Conservation (phyloP, 2,888 invertebrate genomes). For the Cephus pygmeus region DNA sequence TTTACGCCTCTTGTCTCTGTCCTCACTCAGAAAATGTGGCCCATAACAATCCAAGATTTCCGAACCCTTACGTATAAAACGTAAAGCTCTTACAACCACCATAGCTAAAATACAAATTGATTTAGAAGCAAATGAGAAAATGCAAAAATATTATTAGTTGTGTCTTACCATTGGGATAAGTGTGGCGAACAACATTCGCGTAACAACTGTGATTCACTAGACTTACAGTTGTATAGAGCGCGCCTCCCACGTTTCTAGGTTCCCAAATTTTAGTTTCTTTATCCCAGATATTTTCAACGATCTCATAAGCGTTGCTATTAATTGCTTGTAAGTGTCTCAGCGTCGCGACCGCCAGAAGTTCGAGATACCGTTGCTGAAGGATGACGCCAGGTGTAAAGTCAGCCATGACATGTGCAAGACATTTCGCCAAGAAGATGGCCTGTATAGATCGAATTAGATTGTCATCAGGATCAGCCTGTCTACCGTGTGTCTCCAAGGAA, state of each 20-base stretch:
- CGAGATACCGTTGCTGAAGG: constrained; percentile 36
- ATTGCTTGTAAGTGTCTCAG: constrained; percentile 65
- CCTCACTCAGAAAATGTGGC: constrained; percentile 61
- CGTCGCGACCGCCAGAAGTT: constrained; percentile 53
- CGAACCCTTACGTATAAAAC: constrained; percentile 60
- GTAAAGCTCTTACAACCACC: constrained; percentile 54
- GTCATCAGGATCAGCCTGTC: constrained; percentile 48
- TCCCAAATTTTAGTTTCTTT: constrained; percentile 48
- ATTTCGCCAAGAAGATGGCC: constrained; percentile 63
- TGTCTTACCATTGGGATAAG: constrained; percentile 53
- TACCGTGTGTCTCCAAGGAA: constrained; percentile 59
- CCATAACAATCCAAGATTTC: constrained; percentile 68
- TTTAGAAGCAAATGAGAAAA: not conserved
- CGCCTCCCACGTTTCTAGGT: constrained; percentile 64
- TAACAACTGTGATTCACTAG: constrained; percentile 67
- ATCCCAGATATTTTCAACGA: constrained; percentile 59
- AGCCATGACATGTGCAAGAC: constrained; percentile 47
- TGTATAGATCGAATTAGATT: constrained; percentile 60
- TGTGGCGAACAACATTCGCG: constrained; percentile 65
- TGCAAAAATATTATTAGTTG: not conserved
- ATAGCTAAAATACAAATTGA: constrained; percentile 42
- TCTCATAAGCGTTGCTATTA: constrained; percentile 68
- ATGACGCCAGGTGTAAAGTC: constrained; percentile 26
- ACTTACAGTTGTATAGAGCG: constrained; percentile 66
- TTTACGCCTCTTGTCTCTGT: constrained; percentile 51